Evolutionary conservation across 2,888 invertebrate species (phyloP).

Genomic region (Lasioglossum malachurum): DNA sequence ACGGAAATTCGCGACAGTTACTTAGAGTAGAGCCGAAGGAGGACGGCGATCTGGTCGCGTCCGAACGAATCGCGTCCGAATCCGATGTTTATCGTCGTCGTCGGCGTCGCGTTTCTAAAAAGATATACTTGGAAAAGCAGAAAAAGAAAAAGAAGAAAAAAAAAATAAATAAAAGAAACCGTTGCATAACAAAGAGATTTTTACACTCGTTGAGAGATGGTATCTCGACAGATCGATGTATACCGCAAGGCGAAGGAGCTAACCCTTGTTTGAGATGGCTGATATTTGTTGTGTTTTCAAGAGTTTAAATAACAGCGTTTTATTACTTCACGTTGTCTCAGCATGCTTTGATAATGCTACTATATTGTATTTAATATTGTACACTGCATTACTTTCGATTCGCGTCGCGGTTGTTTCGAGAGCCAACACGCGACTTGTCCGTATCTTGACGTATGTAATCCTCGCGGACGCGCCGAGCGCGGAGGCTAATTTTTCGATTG

Average conservation of each 20-base stretch:
- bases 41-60: not conserved
- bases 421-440: conserved; percentile 28
- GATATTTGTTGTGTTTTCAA: conserved; percentile 84
- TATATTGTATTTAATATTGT: conserved; percentile 71
- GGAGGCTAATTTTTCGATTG: not conserved
- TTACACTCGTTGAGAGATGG: conserved; percentile 21
- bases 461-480: not conserved
- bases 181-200: conserved; percentile 70
- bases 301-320: conserved; percentile 84
- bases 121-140: not conserved
- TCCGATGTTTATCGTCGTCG: not conserved
- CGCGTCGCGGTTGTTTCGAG: conserved; percentile 63
- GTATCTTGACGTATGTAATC: conserved; percentile 36
- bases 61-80: not conserved
- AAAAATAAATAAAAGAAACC: conserved; percentile 18
- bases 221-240: conserved; percentile 41
- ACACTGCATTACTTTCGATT: conserved; percentile 62
- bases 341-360: conserved; percentile 81
- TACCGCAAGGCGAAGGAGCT: conserved; percentile 75
- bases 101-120: conserved; percentile 74
- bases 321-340: conserved; percentile 80
- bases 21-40: not conserved
- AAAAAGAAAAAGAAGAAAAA: not conserved
- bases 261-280: conserved; percentile 83
- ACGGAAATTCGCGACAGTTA: not conserved